Evolutionary conservation across 2,113 vertebrate genomes (phyloP).

Genomic region (Callipepla squamata): DNA sequence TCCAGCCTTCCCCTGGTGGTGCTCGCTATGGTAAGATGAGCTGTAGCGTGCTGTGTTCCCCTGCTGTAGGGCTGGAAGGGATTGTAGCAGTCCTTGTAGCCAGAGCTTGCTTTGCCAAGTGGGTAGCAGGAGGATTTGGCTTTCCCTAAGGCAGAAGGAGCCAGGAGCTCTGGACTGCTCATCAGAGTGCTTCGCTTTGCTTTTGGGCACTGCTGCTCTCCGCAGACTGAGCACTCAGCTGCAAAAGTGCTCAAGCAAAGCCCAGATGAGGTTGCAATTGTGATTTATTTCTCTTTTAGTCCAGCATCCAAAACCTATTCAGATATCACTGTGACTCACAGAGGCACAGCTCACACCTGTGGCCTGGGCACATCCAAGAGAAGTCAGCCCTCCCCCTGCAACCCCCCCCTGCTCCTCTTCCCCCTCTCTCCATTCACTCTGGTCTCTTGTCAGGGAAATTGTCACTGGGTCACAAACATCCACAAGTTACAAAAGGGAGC

Average conservation of each 20-base stretch:
- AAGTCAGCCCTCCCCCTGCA: not conserved
- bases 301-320: not conserved
- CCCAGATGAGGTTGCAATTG: conserved; percentile 25
- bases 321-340: not conserved
- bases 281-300: conserved; percentile 42
- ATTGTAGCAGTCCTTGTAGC: not conserved
- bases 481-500: not conserved
- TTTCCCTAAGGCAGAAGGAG: not conserved
- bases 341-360: not conserved
- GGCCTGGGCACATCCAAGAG: not conserved
- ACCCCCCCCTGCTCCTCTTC: not conserved
- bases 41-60: not conserved
- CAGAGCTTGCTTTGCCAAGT: not conserved
- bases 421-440: not conserved
- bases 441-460: conserved; percentile 5
- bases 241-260: not conserved
- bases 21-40: not conserved
- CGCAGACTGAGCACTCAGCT: not conserved
- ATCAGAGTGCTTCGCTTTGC: not conserved
- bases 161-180: not conserved
- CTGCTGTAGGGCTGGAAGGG: not conserved
- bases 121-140: not conserved
- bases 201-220: not conserved
- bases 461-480: conserved; percentile 40
- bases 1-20: not conserved